Percentiles rank a stretch among this genome's conserved stretches.
Conservation (phyloP, 1,140 invertebrate species). For the Spodoptera litura region DNA sequence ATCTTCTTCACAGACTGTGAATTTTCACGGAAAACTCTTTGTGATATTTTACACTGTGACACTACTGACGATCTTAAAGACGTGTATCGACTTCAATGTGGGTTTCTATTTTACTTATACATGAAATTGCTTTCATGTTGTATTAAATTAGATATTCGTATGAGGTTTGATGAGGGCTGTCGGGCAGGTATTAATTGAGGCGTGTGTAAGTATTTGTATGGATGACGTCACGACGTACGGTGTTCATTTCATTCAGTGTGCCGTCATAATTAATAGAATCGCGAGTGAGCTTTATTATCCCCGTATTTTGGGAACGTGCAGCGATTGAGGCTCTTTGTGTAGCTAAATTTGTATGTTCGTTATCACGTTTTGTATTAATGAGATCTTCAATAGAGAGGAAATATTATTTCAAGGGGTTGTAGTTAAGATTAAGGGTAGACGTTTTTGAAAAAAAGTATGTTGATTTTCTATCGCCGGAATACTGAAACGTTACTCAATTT, state of each 20-base stretch:
- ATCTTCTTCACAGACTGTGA: background rate
- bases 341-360: background rate
- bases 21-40: slow-evolving; percentile 9
- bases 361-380: slow-evolving; percentile 5
- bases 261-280: slow-evolving; percentile 35
- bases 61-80: slow-evolving; percentile 26
- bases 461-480: too few relatives aligned
- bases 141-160: slow-evolving; percentile 76
- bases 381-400: background rate
- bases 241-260: slow-evolving; percentile 39
- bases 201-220: slow-evolving; percentile 49
- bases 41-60: slow-evolving; percentile 12
- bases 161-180: slow-evolving; percentile 63
- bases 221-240: slow-evolving; percentile 43
- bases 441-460: too few relatives aligned
- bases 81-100: slow-evolving; percentile 45
- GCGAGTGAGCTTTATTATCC: slow-evolving; percentile 15
- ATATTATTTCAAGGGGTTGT: background rate
- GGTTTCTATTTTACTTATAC: slow-evolving; percentile 62
- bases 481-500: too few relatives aligned
- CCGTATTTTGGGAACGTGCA: background rate
- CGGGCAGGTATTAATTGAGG: slow-evolving; percentile 66
- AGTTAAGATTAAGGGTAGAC: background rate
- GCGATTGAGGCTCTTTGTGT: background rate
- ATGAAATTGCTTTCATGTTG: slow-evolving; percentile 72